These are phyloP conservation scores for Pomatostomus ruficeps DNA, from an alignment of 2,113 vertebrate species.

Conservation along the genomic window DNA sequence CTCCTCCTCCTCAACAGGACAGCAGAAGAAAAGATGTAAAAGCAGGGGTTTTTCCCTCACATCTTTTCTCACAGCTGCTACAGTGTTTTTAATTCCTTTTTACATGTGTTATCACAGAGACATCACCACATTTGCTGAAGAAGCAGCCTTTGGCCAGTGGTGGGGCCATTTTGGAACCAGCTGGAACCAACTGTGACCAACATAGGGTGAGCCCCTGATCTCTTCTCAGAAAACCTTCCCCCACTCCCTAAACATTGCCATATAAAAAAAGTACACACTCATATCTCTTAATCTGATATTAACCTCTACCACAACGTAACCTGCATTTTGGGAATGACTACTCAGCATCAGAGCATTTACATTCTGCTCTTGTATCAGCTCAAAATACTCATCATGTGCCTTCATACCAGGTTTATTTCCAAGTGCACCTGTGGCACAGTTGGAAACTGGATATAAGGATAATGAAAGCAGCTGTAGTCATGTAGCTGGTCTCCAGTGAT, in stretches of 20 bases:
- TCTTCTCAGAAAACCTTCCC: neutral
- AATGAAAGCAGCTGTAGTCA: neutral
- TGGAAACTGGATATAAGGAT: neutral
- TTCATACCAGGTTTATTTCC: neutral
- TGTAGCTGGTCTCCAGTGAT: neutral
- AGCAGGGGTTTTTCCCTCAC: neutral
- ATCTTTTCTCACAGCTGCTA: neutral
- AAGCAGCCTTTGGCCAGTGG: neutral
- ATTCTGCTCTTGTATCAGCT: neutral
- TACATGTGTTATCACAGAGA: neutral
- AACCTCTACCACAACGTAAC: neutral
- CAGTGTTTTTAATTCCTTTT: neutral
- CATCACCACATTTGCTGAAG: neutral
- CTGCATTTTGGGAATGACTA: neutral
- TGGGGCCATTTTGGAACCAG: neutral
- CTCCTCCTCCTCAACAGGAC: neutral
- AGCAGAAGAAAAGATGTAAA: neutral
- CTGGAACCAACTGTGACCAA: neutral
- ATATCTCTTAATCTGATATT: neutral
- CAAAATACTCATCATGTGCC: neutral
- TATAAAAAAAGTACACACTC: rapidly evolving
- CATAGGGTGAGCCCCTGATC: neutral
- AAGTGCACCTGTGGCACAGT: neutral
- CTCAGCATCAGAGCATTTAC: neutral
- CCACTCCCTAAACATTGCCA: neutral